These are phyloP conservation scores for Erpetoichthys calabaricus DNA, from an alignment of 2,797 vertebrate genomes.

Conservation along the genomic window DNA sequence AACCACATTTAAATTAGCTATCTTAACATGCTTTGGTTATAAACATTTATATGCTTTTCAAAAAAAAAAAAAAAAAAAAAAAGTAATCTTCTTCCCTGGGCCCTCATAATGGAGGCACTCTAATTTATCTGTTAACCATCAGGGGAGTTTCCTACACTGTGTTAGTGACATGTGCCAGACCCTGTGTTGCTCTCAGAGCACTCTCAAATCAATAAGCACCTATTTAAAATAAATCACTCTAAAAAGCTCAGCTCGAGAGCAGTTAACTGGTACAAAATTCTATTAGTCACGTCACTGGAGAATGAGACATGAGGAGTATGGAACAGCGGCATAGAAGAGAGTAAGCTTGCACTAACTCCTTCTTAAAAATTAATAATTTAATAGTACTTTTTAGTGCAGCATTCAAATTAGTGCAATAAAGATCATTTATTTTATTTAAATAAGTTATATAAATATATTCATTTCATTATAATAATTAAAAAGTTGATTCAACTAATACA, in stretches of 20 bases:
- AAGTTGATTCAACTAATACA: too few species aligned
- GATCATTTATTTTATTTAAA: background rate
- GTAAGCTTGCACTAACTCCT: background rate
- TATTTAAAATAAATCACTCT: constrained; percentile 5
- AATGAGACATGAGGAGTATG: background rate
- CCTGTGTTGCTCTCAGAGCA: background rate
- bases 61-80: too few species aligned
- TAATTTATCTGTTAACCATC: background rate
- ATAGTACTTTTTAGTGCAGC: background rate
- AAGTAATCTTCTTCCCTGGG: too few species aligned
- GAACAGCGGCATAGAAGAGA: background rate
- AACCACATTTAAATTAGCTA: too few species aligned
- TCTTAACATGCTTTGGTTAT: too few species aligned
- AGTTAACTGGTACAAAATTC: constrained; percentile 1
- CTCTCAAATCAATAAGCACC: constrained; percentile 4
- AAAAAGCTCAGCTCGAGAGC: constrained; percentile 4
- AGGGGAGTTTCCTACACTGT: constrained; percentile 1
- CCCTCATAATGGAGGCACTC: background rate
- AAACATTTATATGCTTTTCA: too few species aligned
- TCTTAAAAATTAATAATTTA: too few species aligned
- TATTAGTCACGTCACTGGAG: constrained; percentile 1
- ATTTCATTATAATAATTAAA: background rate
- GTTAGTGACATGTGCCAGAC: constrained; percentile 2
- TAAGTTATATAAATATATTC: background rate
- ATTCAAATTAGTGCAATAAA: background rate